Evolutionary conservation across 2,888 invertebrate species (phyloP).

Genomic region (Timema cristinae): DNA sequence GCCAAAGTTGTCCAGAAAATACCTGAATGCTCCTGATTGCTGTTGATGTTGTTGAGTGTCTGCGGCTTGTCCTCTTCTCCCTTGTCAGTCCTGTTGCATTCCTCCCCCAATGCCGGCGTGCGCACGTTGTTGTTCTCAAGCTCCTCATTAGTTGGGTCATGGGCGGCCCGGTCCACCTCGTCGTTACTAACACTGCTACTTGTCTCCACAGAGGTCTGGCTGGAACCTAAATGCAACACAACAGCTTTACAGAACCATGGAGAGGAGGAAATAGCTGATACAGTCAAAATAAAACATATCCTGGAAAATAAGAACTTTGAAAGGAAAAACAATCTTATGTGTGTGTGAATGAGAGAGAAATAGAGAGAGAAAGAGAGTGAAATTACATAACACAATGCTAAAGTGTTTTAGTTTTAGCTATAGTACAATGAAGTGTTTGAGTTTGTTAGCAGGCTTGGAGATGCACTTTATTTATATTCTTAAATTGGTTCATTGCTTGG

Average conservation of each 20-base stretch:
- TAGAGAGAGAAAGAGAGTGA: too few species aligned
- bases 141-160: background rate
- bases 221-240: background rate
- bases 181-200: background rate
- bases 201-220: background rate
- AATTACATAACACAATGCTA: too few species aligned
- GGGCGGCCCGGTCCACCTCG: conserved; percentile 22
- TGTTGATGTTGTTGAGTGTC: conserved; percentile 43
- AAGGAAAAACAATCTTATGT: too few species aligned
- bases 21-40: conserved; percentile 38
- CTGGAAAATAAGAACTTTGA: too few species aligned
- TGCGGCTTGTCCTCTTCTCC: background rate
- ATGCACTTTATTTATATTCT: too few species aligned
- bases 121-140: conserved; percentile 9
- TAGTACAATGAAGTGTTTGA: too few species aligned
- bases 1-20: too few species aligned
- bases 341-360: too few species aligned
- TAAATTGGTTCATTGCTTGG: too few species aligned
- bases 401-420: too few species aligned
- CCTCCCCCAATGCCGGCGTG: background rate
- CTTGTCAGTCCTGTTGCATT: conserved; percentile 1
- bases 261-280: background rate
- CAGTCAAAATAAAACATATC: too few species aligned
- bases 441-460: too few species aligned
- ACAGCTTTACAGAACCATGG: background rate